Conservation (phyloP, 2,888 invertebrate genomes). For the Oligia fasciuncula region DNA sequence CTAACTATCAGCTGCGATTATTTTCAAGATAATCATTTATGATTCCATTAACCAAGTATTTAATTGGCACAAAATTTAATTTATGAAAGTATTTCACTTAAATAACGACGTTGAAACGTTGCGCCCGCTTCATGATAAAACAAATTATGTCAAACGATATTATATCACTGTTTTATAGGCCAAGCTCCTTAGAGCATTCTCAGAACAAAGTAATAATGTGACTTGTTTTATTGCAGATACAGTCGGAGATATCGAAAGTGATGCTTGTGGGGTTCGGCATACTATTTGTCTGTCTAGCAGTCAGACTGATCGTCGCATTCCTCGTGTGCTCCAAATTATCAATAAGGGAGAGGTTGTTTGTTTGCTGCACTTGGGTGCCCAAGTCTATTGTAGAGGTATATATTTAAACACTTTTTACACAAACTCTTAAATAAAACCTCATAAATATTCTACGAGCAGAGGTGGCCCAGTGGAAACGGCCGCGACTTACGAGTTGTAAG, state of each 20-base stretch:
- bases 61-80: slow-evolving; percentile 2
- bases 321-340: slow-evolving; percentile 86
- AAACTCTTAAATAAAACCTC: background rate
- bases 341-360: slow-evolving; percentile 90
- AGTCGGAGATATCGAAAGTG: slow-evolving; percentile 71
- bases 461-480: too few relatives aligned
- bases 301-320: slow-evolving; percentile 75
- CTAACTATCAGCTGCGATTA: background rate
- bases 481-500: background rate
- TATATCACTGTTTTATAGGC: slow-evolving; percentile 13
- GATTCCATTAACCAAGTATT: slow-evolving; percentile 6
- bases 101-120: slow-evolving; percentile 2
- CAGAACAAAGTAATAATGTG: slow-evolving; percentile 15
- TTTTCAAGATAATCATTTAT: slow-evolving; percentile 1
- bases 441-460: background rate
- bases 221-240: slow-evolving; percentile 73
- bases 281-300: slow-evolving; percentile 77
- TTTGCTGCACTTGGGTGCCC: slow-evolving; percentile 92
- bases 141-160: slow-evolving; percentile 2
- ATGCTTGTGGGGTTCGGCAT: slow-evolving; percentile 82
- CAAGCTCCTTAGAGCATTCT: slow-evolving; percentile 1
- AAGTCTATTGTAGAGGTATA: slow-evolving; percentile 93
- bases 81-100: background rate
- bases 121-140: background rate
- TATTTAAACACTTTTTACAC: background rate